Evolutionary conservation across 2,113 vertebrate genomes (phyloP).

Genomic region (Blennius ocellaris): DNA sequence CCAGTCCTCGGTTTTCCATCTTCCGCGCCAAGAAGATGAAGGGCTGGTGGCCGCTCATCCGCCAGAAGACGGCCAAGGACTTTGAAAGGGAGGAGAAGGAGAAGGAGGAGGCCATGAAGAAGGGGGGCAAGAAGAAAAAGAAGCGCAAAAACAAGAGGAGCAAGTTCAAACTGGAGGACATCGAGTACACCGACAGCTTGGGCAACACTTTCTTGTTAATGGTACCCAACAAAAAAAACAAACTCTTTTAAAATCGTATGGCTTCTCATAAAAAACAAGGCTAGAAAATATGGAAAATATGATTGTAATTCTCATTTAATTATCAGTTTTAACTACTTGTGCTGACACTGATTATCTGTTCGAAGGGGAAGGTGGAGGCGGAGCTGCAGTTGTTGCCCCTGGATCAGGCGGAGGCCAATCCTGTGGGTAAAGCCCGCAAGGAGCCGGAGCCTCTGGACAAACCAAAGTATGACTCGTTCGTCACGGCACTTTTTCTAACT

Average conservation of each 20-base stretch:
- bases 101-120: conserved; percentile 79
- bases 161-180: conserved; percentile 84
- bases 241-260: no score
- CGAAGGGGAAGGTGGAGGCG: conserved; percentile 94
- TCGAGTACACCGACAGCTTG: conserved; percentile 86
- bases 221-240: conserved; percentile 74
- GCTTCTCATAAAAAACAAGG: no score
- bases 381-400: conserved; percentile 91
- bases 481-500: no score
- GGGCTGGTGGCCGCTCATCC: conserved; percentile 94
- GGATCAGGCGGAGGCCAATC: conserved; percentile 90
- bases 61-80: conserved; percentile 86
- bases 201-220: conserved; percentile 88
- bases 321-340: no score
- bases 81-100: conserved; percentile 86
- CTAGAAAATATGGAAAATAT: no score
- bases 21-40: conserved; percentile 90
- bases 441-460: conserved; percentile 94
- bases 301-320: no score
- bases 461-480: conserved; percentile 85
- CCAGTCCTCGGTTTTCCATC: conserved; percentile 88
- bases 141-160: conserved; percentile 80
- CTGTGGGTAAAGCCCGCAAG: conserved; percentile 90
- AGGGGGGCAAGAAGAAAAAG: conserved; percentile 60
- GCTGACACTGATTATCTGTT: neutral